Evolutionary conservation across 2,888 invertebrate genomes (phyloP).

Genomic region (Elaeidobius kamerunicus): DNA sequence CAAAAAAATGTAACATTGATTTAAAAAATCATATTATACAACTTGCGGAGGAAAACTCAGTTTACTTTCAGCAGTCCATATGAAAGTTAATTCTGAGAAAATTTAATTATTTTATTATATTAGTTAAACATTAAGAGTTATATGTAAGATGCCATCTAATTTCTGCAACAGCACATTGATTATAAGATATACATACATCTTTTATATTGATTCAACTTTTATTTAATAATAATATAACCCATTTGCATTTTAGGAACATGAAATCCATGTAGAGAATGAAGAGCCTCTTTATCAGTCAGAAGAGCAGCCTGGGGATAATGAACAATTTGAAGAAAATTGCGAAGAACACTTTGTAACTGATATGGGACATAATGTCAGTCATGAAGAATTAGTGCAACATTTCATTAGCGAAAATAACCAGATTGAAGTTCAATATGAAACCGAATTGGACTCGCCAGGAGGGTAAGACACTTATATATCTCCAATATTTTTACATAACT

Average conservation of each 20-base stretch:
- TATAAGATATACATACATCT: background rate
- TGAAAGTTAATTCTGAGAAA: background rate
- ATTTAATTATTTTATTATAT: too few species aligned
- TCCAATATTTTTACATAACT: too few species aligned
- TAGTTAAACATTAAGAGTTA: too few species aligned
- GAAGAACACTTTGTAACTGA: background rate
- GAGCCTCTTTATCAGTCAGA: background rate
- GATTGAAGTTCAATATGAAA: constrained; percentile 23
- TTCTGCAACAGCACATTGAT: background rate
- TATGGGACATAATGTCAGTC: background rate
- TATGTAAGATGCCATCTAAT: too few species aligned
- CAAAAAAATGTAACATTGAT: background rate
- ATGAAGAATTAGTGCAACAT: constrained; percentile 18
- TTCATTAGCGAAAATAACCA: constrained; percentile 17
- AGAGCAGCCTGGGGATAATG: background rate
- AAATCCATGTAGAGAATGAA: background rate
- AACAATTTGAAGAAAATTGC: background rate
- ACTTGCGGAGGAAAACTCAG: too few species aligned
- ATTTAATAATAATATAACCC: too few species aligned
- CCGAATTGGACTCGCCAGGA: constrained; percentile 11
- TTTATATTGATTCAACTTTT: too few species aligned
- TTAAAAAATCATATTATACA: background rate
- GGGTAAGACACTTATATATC: constrained; percentile 5
- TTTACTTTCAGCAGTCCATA: background rate
- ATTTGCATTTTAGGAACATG: background rate